Evolutionary conservation across 2,888 invertebrate species (phyloP), one percentile per base, ranked within the genome.

Genomic region (Drosophila mimetica): DNA sequence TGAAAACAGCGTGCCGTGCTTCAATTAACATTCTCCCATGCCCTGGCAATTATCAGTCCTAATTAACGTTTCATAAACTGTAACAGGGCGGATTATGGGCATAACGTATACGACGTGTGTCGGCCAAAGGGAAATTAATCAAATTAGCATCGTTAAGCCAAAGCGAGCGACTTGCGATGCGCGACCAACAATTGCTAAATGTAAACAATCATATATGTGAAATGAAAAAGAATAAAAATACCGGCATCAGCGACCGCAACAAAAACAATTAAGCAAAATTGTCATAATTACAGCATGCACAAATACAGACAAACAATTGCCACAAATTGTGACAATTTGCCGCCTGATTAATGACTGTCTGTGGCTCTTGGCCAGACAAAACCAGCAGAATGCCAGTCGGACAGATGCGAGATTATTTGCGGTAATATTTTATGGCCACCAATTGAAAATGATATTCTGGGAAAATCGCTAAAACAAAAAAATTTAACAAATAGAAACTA

Each of bases 61-160:
- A 84, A 86, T 85, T 85, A 85, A 86, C 72, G 73, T 73, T 86
- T 86, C 77, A 84, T 84, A 84, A 84, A 86, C 84, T 74, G 75
- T 71, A 71, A 67, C 64, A 63, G 42, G 52, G 39, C 41, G 60
- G 28, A 53, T 64, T 46, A 71, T 51, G 65, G 16, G 63, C 63
- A 74, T 82, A 71, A 79, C 76, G 64, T 65, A 80, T 75, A 54
- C 76, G 83, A 63, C 80, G 70, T 72, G 83, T 86, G 74, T 64
- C 20, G 52, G 48, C 51, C 42, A 52, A 54, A 59, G 61, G 58
- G 74, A 76, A 86, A 79, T 86, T 74, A 85, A 84, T 86, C 77
- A 86, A 84, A 86, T 85, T 84, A 85, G 77, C 84, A 63, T 77
- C 76, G 76, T 84, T 83, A 70, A 69, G 74, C 67, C 63, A 37